Evolutionary conservation across 2,113 vertebrate genomes (phyloP), one percentile per base, ranked within the genome.

Genomic region (Candoia aspera): DNA sequence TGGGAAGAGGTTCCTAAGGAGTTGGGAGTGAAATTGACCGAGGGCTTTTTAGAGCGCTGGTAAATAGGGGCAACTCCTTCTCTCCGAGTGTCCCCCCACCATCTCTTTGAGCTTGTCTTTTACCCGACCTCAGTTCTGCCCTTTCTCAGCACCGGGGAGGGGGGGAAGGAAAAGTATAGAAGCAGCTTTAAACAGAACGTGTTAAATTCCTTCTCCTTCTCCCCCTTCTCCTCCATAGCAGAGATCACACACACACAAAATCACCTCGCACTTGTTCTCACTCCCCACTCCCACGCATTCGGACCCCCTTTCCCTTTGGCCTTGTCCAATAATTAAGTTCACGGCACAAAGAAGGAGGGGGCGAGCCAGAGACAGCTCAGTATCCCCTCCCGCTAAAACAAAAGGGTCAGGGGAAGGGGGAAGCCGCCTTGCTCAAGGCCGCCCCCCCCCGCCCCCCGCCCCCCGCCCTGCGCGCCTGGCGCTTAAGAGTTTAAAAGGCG

Each of bases 1-100:
- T 96, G 97, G 97, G 97, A 94, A 97, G 96, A 96, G 97, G 97
- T 96, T 92, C 95, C 96, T 95, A 97, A 96, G 95, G 97, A 96
- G 97, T 96, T 95, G 94, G 96, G 94, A 96, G 97, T 96, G 97
- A 97, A 98, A 97, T 96, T 97, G 97, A 97, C 95, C 95, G 96
- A 97, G 96, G 97, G 10, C 95, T 93, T 96, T 96, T 93, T 89
- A 24, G 49, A 57, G 59, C 37, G 60, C 95, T 97, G 95, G 93
- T 96, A 97, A 97, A 98, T 96, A 97, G 97, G 12, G 97, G 97
- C 96, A 96, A 97, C 97, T 97, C 97, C 97, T 97, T 96, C 97
- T 95, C 46, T 15, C n/a, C 13, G 4, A 0, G 8, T n/a, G 87
- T 60, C 55, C 6, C 55, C 49, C 57, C 15, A 10, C 55, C 2